phyloP scores from a whole-genome alignment of 2,797 vertebrate genomes.

The Emys orbicularis region DNA sequence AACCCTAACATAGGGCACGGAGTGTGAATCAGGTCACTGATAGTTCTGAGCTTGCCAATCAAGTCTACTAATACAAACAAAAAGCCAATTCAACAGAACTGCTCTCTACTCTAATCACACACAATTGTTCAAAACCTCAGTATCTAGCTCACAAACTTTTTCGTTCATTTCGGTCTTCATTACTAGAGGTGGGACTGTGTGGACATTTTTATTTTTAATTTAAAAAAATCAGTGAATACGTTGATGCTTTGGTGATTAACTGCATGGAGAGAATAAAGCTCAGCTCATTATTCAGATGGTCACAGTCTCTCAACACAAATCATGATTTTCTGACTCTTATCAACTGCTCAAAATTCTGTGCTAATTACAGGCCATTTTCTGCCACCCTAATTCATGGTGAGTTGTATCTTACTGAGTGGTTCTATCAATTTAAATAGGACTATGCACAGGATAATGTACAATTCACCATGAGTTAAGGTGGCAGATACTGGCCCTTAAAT shows the following conservation, averaged over 20 bases:
- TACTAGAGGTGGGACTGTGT: not conserved
- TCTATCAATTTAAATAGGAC: not conserved
- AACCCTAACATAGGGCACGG: not conserved
- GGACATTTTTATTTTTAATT: not conserved
- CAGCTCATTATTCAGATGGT: not conserved
- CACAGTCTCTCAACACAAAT: not conserved
- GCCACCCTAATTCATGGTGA: not conserved
- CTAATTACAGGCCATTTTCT: not conserved
- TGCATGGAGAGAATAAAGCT: not conserved
- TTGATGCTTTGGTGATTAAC: not conserved
- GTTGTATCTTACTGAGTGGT: not conserved
- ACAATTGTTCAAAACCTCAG: not conserved
- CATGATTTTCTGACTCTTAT: not conserved
- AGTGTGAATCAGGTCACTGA: accelerated
- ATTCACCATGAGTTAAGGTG: not conserved
- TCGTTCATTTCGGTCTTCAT: not conserved
- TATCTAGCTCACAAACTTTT: not conserved
- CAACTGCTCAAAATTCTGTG: not conserved
- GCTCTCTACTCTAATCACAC: not conserved
- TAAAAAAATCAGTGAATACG: accelerated
- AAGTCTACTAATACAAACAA: not conserved
- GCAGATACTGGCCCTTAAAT: not conserved
- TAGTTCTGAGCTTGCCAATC: not conserved
- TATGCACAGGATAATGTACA: not conserved
- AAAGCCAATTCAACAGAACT: not conserved